Percentiles rank a stretch among this genome's conserved stretches.
phyloP scores from a whole-genome alignment of 2,113 vertebrate genomes.

The Trinectes maculatus region DNA sequence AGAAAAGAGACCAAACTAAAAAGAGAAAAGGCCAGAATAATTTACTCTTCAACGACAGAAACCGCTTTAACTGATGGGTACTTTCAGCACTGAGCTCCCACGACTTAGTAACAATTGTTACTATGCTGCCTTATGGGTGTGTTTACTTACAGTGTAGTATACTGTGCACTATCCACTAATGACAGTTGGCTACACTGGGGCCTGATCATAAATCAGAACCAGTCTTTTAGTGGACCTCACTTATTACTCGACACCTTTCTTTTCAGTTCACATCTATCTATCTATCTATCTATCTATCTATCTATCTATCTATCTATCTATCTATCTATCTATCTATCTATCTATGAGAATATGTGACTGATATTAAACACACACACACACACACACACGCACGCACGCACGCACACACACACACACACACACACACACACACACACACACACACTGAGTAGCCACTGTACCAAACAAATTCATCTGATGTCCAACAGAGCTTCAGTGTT shows the following conservation, averaged over 20 bases:
- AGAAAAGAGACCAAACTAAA: constrained; percentile 40
- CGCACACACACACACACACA: too few species aligned
- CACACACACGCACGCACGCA: background rate
- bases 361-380: background rate
- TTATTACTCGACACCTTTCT: background rate
- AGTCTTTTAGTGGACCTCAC: background rate
- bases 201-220: constrained; percentile 10
- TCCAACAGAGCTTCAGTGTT: constrained; percentile 8
- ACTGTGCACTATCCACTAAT: constrained; percentile 6
- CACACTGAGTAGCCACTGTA: too few species aligned
- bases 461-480: background rate
- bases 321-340: background rate
- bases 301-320: background rate
- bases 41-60: constrained; percentile 37
- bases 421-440: too few species aligned
- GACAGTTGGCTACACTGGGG: constrained; percentile 12
- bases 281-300: background rate
- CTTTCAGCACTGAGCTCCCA: constrained; percentile 36
- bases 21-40: constrained; percentile 11
- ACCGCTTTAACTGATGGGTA: constrained; percentile 43
- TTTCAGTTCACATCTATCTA: constrained; percentile 10
- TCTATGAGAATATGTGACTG: background rate
- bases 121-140: constrained; percentile 16
- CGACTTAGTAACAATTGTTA: constrained; percentile 41
- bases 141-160: constrained; percentile 9